Percentiles rank a stretch among this genome's conserved stretches.
phyloP scores from a whole-genome alignment of 1,140 invertebrate genomes.

The Drosophila simulans region DNA sequence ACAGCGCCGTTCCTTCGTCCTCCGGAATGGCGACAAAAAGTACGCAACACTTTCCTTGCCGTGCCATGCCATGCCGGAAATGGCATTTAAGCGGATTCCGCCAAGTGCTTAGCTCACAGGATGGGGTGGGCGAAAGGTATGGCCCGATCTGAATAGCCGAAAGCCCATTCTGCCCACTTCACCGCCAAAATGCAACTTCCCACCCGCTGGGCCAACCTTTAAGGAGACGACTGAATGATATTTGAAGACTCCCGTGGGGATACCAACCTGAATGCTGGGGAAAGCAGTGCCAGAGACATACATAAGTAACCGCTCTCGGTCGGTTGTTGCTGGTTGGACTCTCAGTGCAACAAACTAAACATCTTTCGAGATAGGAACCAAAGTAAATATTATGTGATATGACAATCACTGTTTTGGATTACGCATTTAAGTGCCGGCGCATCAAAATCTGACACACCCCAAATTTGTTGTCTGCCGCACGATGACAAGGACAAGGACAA shows the following conservation, averaged over 20 bases:
- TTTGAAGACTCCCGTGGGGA: conserved; percentile 30
- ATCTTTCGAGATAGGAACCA: no score
- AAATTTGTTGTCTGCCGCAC: conserved; percentile 14
- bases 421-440: no score
- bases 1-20: conserved; percentile 23
- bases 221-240: conserved; percentile 24
- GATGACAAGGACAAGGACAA: conserved; percentile 38
- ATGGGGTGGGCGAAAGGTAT: background rate
- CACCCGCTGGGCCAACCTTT: conserved; percentile 2
- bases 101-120: conserved; percentile 34
- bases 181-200: background rate
- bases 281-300: conserved; percentile 1
- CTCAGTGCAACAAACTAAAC: no score
- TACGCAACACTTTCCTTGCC: conserved; percentile 38
- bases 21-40: conserved; percentile 36
- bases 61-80: conserved; percentile 51
- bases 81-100: conserved; percentile 77
- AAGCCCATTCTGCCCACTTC: background rate
- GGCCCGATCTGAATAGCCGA: conserved; percentile 22
- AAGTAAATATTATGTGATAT: no score
- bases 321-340: no score
- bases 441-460: background rate
- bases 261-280: background rate
- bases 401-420: no score
- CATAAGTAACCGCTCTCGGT: conserved; percentile 12